These are phyloP conservation scores for Sycobia sp. DNA, from an alignment of 1,140 invertebrate genomes.

Conservation along the genomic window DNA sequence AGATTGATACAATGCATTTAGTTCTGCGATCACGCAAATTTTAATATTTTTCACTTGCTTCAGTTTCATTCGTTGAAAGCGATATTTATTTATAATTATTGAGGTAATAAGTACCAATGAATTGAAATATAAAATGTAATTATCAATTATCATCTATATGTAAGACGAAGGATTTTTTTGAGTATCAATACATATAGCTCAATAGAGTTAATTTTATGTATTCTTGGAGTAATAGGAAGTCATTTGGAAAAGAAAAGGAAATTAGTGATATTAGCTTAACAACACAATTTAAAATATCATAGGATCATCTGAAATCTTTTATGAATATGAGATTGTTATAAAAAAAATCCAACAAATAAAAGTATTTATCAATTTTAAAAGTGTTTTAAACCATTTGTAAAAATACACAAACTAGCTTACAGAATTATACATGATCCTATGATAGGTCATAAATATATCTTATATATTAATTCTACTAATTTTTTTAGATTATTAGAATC, in stretches of 20 bases:
- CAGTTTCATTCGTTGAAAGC: conserved; percentile 24
- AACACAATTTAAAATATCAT: neutral
- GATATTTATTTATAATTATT: conserved; percentile 12
- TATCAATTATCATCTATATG: neutral
- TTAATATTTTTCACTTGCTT: conserved; percentile 1
- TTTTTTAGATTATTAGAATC: neutral
- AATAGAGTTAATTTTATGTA: neutral
- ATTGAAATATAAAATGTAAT: neutral
- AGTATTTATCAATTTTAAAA: neutral
- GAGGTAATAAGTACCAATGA: neutral
- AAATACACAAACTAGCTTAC: conserved; percentile 4
- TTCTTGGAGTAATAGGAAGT: neutral
- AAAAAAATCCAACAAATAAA: neutral
- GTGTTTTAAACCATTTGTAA: neutral
- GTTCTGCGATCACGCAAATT: neutral
- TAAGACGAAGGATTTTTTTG: conserved; percentile 10
- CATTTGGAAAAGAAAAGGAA: conserved; percentile 4
- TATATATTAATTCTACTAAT: conserved; percentile 1
- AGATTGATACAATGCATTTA: conserved; percentile 20
- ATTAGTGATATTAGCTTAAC: conserved; percentile 21
- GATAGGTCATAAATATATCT: conserved; percentile 9
- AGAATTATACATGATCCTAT: conserved; percentile 1
- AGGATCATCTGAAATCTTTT: neutral
- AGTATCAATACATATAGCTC: neutral
- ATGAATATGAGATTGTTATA: neutral